Conservation (phyloP, 1,140 invertebrate species). For the Diuraphis noxia region DNA sequence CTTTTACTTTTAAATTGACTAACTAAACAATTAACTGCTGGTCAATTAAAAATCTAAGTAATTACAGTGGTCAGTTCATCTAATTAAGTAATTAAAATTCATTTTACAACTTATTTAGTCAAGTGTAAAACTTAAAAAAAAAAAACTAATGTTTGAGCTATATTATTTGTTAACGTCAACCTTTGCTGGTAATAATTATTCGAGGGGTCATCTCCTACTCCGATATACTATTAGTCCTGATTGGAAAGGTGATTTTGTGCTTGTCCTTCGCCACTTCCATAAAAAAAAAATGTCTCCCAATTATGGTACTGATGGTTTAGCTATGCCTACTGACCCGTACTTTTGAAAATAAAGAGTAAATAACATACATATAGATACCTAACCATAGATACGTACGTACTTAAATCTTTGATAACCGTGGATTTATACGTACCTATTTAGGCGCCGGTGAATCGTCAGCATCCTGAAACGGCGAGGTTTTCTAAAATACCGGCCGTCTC, state of each 20-base stretch:
- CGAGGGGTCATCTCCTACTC: not conserved
- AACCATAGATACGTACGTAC: not conserved
- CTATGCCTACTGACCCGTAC: not conserved
- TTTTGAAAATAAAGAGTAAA: not conserved
- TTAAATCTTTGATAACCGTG: not conserved
- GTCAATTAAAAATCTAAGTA: not conserved
- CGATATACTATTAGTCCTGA: too few species aligned
- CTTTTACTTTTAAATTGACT: not conserved
- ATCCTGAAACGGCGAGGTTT: too few species aligned
- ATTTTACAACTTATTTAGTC: not conserved
- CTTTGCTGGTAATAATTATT: not conserved
- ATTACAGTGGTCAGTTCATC: not conserved
- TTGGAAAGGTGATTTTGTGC: too few species aligned
- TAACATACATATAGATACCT: not conserved
- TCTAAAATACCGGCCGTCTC: too few species aligned
- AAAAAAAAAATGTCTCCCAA: not conserved
- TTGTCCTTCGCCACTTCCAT: too few species aligned
- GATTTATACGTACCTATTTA: not conserved
- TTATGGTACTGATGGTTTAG: not conserved
- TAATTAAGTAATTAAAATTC: not conserved
- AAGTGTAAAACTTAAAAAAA: not conserved
- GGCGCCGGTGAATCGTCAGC: not conserved
- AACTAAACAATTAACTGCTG: too few species aligned
- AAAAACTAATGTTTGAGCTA: not conserved
- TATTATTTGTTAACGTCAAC: not conserved